Percentiles rank a stretch among this genome's conserved stretches.
These are phyloP conservation scores for Phodopus roborovskii DNA, from an alignment of 2,113 vertebrate species.

Conservation along the genomic window DNA sequence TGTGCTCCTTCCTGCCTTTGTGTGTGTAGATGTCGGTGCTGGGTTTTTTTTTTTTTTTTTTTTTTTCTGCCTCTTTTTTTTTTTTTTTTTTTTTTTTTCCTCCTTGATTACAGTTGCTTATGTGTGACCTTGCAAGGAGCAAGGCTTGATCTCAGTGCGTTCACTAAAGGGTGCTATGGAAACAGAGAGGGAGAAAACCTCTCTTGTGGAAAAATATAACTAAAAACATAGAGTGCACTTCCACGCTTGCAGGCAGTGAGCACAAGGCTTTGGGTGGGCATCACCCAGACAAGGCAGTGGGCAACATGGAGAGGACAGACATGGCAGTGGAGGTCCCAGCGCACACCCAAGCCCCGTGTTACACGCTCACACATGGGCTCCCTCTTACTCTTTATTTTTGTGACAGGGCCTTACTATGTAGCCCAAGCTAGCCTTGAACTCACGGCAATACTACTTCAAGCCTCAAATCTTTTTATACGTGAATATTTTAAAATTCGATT, in stretches of 20 bases:
- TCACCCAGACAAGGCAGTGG: neutral
- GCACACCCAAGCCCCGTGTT: neutral
- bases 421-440: neutral
- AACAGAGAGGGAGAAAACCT: neutral
- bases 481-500: neutral
- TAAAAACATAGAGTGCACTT: constrained; percentile 27
- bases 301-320: neutral
- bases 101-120: neutral
- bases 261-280: neutral
- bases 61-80: neutral
- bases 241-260: neutral
- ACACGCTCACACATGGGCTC: neutral
- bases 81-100: neutral
- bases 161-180: neutral
- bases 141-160: neutral
- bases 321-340: neutral
- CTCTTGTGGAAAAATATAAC: neutral
- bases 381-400: neutral
- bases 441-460: neutral
- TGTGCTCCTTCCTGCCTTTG: neutral
- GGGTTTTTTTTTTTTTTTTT: neutral
- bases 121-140: neutral
- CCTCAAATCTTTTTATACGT: neutral
- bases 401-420: neutral
- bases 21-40: neutral